Evolutionary conservation across 2,888 invertebrate genomes (phyloP), one percentile per base, ranked within the genome.

Genomic region (Callyntrura guangdongensis): DNA sequence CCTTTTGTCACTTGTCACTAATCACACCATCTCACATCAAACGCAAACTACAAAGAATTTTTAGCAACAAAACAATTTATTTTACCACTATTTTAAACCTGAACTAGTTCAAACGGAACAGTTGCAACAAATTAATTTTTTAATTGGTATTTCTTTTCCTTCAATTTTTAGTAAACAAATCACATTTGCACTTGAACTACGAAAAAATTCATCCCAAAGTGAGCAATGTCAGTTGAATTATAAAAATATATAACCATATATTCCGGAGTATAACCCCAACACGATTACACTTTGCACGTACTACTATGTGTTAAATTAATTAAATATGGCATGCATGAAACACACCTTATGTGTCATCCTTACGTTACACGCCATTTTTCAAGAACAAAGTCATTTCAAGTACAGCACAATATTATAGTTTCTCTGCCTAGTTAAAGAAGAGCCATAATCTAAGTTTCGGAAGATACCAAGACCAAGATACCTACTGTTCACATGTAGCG

Each of bases 351-450:
- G 61, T 81, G 81, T 81, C 81, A 81, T 81, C 81, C 61, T 45
- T 17, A 61, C 45, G 59, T 59, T 59, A 45, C 3, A 49, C n/a
- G 14, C 17, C 36, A 61, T 22, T 81, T 61, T 61, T 81, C 81
- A 81, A 81, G 81, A 81, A 81, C 81, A 81, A 81, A 81, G 81
- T 17, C 11, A 59, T 45, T 59, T 81, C 81, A 81, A 81, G 81
- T 81, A 36, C 81, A 81, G 59, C 59, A 56, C 79, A 47, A 74
- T 59, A 79, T 59, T 53, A 27, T 81, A 20, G 20, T 59, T 81
- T 36, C 36, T 36, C 36, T 36, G 3, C 6, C 36, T 36, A 36
- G 36, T 4, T 36, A 6, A 36, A 36, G 36, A 81, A 81, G 61
- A 81, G 61, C 8, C 53, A 25, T 77, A 45, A 47, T 17, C 11